phyloP scores from a whole-genome alignment of 1,140 invertebrate genomes.

The Bombus superbus region DNA sequence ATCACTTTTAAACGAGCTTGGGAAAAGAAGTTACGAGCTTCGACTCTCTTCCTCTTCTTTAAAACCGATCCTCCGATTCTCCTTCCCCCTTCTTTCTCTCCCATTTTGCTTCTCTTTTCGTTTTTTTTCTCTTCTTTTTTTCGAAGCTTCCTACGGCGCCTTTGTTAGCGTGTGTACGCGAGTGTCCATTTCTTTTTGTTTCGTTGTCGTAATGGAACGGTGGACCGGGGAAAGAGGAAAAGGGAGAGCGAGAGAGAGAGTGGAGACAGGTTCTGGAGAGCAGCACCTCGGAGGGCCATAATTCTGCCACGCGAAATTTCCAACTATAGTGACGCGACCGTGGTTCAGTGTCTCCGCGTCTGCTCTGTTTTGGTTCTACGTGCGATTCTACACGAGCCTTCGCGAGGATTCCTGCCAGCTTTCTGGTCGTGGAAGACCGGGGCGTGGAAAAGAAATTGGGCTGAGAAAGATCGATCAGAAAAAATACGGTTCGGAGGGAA shows the following conservation, averaged over 20 bases:
- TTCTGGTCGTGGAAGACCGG: neutral
- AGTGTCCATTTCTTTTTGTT: neutral
- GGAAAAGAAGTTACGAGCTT: conserved; percentile 52
- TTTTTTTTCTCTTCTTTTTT: neutral
- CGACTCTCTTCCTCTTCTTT: conserved; percentile 53
- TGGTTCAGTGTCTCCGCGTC: conserved; percentile 44
- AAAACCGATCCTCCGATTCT: conserved; percentile 12
- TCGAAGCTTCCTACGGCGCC: no score
- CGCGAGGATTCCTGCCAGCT: neutral
- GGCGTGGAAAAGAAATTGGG: neutral
- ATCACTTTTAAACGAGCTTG: conserved; percentile 79
- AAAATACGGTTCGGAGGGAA: no score
- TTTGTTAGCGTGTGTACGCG: neutral
- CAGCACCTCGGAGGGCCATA: conserved; percentile 63
- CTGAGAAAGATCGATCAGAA: neutral
- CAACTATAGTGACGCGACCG: conserved; percentile 46
- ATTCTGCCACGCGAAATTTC: conserved; percentile 67
- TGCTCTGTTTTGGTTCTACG: conserved; percentile 13
- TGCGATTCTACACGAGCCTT: conserved; percentile 2
- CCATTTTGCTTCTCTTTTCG: conserved; percentile 28
- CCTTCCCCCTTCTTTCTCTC: conserved; percentile 32
- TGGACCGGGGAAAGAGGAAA: conserved; percentile 36
- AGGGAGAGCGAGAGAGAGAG: conserved; percentile 40
- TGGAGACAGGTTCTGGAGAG: conserved; percentile 51
- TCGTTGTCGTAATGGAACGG: conserved; percentile 34